These are phyloP conservation scores for Agrotis ipsilon DNA, from an alignment of 2,888 invertebrate species.

Conservation along the genomic window DNA sequence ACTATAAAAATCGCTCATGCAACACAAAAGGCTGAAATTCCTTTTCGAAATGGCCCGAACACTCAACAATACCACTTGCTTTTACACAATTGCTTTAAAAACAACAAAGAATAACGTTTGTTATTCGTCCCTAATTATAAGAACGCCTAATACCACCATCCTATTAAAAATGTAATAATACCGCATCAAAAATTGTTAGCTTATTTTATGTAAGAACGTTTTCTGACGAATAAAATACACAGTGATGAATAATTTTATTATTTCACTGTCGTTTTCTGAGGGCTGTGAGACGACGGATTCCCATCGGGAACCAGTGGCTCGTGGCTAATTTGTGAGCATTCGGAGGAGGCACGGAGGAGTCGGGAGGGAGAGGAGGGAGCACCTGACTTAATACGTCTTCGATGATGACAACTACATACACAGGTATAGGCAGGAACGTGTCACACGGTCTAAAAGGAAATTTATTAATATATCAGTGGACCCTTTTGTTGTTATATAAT, in stretches of 20 bases:
- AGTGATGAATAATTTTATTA: constrained; percentile 60
- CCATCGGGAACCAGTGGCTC: constrained; percentile 64
- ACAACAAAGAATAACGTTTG: not conserved
- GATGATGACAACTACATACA: constrained; percentile 51
- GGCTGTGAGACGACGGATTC: constrained; percentile 48
- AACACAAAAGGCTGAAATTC: constrained; percentile 68
- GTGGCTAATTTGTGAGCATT: constrained; percentile 66
- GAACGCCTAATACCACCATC: constrained; percentile 16
- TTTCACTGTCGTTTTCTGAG: constrained; percentile 50
- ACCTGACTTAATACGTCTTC: constrained; percentile 59
- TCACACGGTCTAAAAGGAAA: constrained; percentile 36
- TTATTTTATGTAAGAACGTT: constrained; percentile 41
- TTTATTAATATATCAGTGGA: constrained; percentile 56
- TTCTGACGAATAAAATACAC: constrained; percentile 43
- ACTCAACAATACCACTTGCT: constrained; percentile 19
- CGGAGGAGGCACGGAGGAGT: constrained; percentile 7
- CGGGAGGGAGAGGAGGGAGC: constrained; percentile 11
- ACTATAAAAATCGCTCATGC: constrained; percentile 45
- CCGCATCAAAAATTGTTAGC: constrained; percentile 25
- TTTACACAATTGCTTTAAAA: constrained; percentile 14
- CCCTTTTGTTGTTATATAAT: constrained; percentile 47
- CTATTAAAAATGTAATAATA: constrained; percentile 29
- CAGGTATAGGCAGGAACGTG: constrained; percentile 19
- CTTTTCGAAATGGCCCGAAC: constrained; percentile 74
- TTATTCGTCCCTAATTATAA: constrained; percentile 12